Evolutionary conservation across 2,113 vertebrate species (phyloP).

Genomic region (Sterna hirundo): DNA sequence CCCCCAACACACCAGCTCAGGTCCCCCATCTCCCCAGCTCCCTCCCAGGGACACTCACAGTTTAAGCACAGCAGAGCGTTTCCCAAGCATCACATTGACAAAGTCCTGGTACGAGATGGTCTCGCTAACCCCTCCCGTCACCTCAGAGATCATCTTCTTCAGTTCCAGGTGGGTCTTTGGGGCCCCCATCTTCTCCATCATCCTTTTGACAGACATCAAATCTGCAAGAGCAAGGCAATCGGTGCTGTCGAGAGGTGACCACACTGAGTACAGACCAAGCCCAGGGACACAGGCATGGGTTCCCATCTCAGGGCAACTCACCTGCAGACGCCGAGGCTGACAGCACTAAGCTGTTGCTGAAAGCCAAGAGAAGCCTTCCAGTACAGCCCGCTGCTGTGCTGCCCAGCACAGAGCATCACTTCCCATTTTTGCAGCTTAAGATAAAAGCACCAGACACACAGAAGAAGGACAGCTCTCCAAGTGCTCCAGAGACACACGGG

Average conservation of each 20-base stretch:
- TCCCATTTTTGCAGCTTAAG: not conserved
- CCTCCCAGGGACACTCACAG: conserved; percentile 81
- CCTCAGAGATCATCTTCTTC: conserved; percentile 97
- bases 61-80: conserved; percentile 92
- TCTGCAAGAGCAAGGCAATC: conserved; percentile 69
- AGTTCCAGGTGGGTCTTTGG: conserved; percentile 96
- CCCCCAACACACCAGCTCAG: not conserved
- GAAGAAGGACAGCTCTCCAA: not conserved
- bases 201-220: conserved; percentile 94
- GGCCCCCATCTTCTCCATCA: conserved; percentile 98
- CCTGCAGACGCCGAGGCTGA: not conserved
- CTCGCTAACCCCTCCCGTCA: conserved; percentile 88
- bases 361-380: not conserved
- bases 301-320: not conserved
- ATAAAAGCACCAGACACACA: not conserved
- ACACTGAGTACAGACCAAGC: not conserved
- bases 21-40: not conserved
- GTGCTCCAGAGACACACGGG: not conserved
- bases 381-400: not conserved
- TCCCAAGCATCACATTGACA: conserved; percentile 96
- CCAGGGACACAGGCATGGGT: not conserved
- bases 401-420: not conserved
- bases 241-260: not conserved
- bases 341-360: not conserved
- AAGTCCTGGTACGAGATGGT: conserved; percentile 97